Percentiles rank a stretch among this genome's conserved stretches.
Evolutionary conservation across 2,113 vertebrate genomes (phyloP).

Genomic region (Megaleporinus macrocephalus): DNA sequence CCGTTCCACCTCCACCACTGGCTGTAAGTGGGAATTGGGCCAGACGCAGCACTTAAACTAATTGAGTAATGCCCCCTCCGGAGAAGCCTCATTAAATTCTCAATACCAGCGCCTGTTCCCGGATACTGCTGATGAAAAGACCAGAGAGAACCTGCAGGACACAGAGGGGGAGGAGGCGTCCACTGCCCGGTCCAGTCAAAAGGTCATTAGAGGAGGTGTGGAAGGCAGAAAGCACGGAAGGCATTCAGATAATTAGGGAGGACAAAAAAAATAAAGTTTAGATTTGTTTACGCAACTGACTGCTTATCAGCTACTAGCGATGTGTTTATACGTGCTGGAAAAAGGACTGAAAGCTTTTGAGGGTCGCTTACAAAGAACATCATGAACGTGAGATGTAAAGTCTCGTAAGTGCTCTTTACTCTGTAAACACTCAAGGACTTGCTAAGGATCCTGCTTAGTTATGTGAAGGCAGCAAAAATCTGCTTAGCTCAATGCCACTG

Average conservation of each 20-base stretch:
- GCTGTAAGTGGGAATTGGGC: slow-evolving; percentile 55
- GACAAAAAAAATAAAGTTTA: too few species aligned
- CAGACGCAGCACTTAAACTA: slow-evolving; percentile 74
- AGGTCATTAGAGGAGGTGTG: neutral
- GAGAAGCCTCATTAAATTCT: slow-evolving; percentile 73
- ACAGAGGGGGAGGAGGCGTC: neutral
- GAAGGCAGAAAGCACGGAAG: neutral
- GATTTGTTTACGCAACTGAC: too few species aligned
- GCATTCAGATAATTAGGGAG: neutral
- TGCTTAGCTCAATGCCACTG: too few species aligned
- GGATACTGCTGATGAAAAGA: slow-evolving; percentile 57
- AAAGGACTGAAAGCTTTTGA: neutral
- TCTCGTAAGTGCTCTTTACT: neutral
- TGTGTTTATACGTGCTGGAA: too few species aligned
- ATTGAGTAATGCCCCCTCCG: slow-evolving; percentile 70
- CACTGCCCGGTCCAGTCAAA: slow-evolving; percentile 3
- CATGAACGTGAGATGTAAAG: neutral
- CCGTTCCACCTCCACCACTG: slow-evolving; percentile 52
- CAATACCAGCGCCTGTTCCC: slow-evolving; percentile 58
- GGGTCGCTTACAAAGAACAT: too few species aligned
- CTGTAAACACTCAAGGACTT: neutral
- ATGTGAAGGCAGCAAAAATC: too few species aligned
- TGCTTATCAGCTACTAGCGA: too few species aligned
- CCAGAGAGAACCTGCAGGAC: slow-evolving; percentile 51
- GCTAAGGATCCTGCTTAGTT: too few species aligned